Conservation (phyloP, 92 coral and sea anemone species). For the Epizoanthus rinbou region DNA sequence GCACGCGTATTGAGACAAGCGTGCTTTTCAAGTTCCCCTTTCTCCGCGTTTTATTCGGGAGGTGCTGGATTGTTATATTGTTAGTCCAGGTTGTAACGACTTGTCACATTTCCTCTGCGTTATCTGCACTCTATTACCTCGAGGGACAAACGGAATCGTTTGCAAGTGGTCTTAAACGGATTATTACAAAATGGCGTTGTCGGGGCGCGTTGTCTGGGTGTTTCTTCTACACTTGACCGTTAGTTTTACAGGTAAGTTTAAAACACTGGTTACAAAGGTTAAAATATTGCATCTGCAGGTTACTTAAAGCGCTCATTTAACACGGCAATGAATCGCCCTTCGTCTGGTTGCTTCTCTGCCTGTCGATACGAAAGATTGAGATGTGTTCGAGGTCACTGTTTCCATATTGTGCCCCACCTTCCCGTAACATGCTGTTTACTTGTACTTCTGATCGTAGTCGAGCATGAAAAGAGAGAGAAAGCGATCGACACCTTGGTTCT, state of each 20-base stretch:
- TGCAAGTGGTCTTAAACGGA: constrained; percentile 1
- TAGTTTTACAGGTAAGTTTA: constrained; percentile 38
- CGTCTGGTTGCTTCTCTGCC: background rate
- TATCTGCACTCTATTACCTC: background rate
- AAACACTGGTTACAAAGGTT: background rate
- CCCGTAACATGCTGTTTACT: background rate
- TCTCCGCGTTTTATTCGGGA: constrained; percentile 21
- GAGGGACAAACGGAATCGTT: background rate
- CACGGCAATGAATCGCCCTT: background rate
- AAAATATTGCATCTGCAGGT: background rate
- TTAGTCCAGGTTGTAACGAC: constrained; percentile 4
- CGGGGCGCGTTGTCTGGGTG: background rate
- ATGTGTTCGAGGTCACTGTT: background rate
- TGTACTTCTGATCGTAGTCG: background rate
- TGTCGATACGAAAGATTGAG: background rate
- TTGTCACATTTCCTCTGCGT: background rate
- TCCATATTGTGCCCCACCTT: constrained; percentile 36
- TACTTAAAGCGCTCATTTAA: background rate
- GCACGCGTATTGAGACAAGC: constrained; percentile 27
- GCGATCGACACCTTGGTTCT: background rate
- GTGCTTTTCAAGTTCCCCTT: constrained; percentile 35
- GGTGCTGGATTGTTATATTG: constrained; percentile 23
- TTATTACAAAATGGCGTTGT: constrained; percentile 25
- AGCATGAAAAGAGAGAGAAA: background rate
- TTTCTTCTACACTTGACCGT: constrained; percentile 14